phyloP scores from a whole-genome alignment of 2,888 invertebrate species.

The Epiblema foenella region DNA sequence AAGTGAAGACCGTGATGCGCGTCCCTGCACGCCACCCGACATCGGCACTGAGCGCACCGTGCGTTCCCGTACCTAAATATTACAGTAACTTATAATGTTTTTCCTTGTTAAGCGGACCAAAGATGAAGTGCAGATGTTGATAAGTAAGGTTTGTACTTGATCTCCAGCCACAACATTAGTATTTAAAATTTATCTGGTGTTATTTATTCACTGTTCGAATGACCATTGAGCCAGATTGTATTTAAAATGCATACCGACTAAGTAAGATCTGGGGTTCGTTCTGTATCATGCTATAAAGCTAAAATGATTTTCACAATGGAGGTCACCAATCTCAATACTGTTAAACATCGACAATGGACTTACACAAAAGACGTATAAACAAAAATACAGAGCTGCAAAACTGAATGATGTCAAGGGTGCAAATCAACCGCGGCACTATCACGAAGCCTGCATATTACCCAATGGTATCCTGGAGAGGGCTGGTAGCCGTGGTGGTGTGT shows the following conservation, averaged over 20 bases:
- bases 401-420: constrained; percentile 56
- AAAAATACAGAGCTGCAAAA: constrained; percentile 59
- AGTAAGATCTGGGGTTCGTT: constrained; percentile 2
- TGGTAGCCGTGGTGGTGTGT: constrained; percentile 88
- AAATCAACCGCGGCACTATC: constrained; percentile 67
- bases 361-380: constrained; percentile 62
- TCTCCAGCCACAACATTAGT: not conserved
- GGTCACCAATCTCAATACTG: constrained; percentile 56
- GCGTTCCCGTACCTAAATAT: constrained; percentile 93
- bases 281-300: constrained; percentile 65
- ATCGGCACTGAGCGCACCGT: constrained; percentile 96
- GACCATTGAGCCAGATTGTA: constrained; percentile 8
- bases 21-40: constrained; percentile 85
- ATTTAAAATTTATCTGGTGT: constrained; percentile 21
- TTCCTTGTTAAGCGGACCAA: not conserved
- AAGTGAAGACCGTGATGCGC: constrained; percentile 90
- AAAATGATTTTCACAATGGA: constrained; percentile 54
- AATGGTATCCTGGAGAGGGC: constrained; percentile 90
- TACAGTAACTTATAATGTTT: constrained; percentile 22
- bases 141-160: not conserved
- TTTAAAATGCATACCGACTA: not conserved
- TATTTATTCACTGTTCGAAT: not conserved
- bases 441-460: constrained; percentile 86
- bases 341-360: constrained; percentile 61
- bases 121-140: not conserved